Base-by-base conservation (phyloP, 1,140 invertebrate species). In the Holcopasites calliopsidis region DNA sequence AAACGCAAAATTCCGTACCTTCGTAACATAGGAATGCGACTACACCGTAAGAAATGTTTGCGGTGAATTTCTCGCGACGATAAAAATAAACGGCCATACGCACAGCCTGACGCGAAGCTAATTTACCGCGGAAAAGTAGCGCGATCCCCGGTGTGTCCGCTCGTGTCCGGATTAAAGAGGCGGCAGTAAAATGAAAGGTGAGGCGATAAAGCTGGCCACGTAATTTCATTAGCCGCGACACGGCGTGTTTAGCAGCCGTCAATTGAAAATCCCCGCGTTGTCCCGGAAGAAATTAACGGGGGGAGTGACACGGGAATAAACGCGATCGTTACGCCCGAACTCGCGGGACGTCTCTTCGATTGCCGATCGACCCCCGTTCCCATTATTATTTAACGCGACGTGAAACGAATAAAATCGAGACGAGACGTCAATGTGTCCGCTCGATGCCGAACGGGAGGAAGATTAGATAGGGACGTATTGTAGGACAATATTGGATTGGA, bases 211-310 rank as follows among this genome's bases (percentile, higher is more conserved):
- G 11, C 49, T 40, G 47, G 16, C n/a, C n/a, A 10, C 11, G 62
- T 70, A 76, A 79, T 79, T 79, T 64, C 55, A 78, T 78, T 75
- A 78, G 31, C 31, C 35, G 35, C 26, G 35, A n/a, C n/a, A n/a
- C n/a, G n/a, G 21, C 21, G 40, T 23, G 55, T 52, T 69, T 61
- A 69, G 26, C 35, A 3, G 1, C 1, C 47, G 47, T 54, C 66
- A 16, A 42, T 55, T 42, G 71, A 23, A 55, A 73, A 65, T 52
- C 26, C 1, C 23, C 18, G 6, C 18, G 18, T 3, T 26, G 4
- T 0, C 35, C 1, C 16, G 5, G 13, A 35, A n/a, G 18, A 16
- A 10, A 10, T 50, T 60, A 1, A 4, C 52, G 23, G 31, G n/a
- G n/a, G n/a, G n/a, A n/a, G n/a, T n/a, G n/a, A n/a, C n/a, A n/a